phyloP scores from a whole-genome alignment of 1,140 invertebrate genomes.

The Bombus pyrosoma region DNA sequence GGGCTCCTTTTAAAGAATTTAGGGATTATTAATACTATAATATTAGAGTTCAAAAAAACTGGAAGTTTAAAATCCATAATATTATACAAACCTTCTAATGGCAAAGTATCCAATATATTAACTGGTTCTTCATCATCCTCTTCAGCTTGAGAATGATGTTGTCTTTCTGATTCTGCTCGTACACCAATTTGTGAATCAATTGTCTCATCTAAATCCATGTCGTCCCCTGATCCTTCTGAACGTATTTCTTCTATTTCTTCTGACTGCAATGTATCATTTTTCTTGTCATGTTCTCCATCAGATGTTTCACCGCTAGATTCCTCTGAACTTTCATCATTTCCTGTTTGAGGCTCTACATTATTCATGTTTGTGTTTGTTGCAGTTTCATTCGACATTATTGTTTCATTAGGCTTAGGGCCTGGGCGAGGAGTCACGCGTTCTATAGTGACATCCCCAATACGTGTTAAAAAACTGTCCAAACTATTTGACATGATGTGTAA shows the following conservation, averaged over 20 bases:
- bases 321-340: conserved; percentile 75
- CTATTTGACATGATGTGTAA: conserved; percentile 79
- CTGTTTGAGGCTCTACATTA: conserved; percentile 61
- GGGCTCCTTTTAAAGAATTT: conserved; percentile 70
- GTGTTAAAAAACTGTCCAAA: conserved; percentile 80
- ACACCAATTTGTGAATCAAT: conserved; percentile 81
- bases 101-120: conserved; percentile 80
- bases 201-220: conserved; percentile 82
- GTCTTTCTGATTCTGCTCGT: conserved; percentile 75
- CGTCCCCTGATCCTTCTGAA: conserved; percentile 79
- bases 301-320: conserved; percentile 75
- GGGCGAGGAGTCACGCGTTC: conserved; percentile 79
- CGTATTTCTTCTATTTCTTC: conserved; percentile 77
- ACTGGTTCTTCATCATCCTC: conserved; percentile 76
- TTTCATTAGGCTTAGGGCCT: conserved; percentile 63
- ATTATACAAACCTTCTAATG: conserved; percentile 76
- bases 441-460: conserved; percentile 83
- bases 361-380: conserved; percentile 59
- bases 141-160: conserved; percentile 66
- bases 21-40: conserved; percentile 21
- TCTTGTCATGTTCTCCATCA: conserved; percentile 74
- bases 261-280: conserved; percentile 64
- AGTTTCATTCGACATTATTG: conserved; percentile 56
- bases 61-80: conserved; percentile 10
- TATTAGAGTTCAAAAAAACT: background rate